Percentiles rank a stretch among this genome's conserved stretches.
These are phyloP conservation scores for Spea multiplicata DNA, from an alignment of 2,113 vertebrate genomes.

Conservation along the genomic window DNA sequence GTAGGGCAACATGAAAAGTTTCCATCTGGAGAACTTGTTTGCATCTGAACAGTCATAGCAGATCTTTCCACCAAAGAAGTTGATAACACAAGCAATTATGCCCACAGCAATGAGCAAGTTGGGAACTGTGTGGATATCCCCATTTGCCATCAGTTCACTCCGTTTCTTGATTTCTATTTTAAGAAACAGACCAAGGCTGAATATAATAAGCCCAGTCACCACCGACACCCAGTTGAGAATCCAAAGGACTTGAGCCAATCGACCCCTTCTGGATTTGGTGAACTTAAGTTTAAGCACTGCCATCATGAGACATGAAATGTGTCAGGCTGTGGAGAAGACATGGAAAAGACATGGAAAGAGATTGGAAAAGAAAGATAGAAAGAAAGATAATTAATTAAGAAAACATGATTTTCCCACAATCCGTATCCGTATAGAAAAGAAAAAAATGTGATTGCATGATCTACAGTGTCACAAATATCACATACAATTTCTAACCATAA, in stretches of 20 bases:
- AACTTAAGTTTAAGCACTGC: conserved; percentile 81
- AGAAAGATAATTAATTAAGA: conserved; percentile 53
- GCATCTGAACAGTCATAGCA: conserved; percentile 82
- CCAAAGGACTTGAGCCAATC: conserved; percentile 83
- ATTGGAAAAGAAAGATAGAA: not conserved
- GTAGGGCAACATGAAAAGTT: conserved; percentile 82
- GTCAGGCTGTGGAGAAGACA: conserved; percentile 35
- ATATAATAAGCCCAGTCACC: conserved; percentile 72
- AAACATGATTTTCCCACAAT: too few species aligned
- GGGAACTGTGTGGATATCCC: conserved; percentile 73
- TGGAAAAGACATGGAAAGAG: conserved; percentile 48
- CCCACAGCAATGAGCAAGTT: conserved; percentile 81
- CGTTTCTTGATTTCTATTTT: conserved; percentile 82
- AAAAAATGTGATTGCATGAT: too few species aligned
- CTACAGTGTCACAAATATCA: too few species aligned
- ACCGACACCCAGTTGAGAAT: conserved; percentile 86
- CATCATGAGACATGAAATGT: conserved; percentile 60
- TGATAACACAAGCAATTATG: conserved; percentile 79
- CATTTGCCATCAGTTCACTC: conserved; percentile 74
- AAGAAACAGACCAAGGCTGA: conserved; percentile 79
- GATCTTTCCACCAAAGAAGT: conserved; percentile 84
- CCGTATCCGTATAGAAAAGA: too few species aligned
- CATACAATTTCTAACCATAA: too few species aligned
- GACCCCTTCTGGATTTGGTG: conserved; percentile 78
- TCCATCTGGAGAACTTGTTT: conserved; percentile 80